phyloP scores from a whole-genome alignment of 2,888 invertebrate species.

The Marronus borbonicus region DNA sequence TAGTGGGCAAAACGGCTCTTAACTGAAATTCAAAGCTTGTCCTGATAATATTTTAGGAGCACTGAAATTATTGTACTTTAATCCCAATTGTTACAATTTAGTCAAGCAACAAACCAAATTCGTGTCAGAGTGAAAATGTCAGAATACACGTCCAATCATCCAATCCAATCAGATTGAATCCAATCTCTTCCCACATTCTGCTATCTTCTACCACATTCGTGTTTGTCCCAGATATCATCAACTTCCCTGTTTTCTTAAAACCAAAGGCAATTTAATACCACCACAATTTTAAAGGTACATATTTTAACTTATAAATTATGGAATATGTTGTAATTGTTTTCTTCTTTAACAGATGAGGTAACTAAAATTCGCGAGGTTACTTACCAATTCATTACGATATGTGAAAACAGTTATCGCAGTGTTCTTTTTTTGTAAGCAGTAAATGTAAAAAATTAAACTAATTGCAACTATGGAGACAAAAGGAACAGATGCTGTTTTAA shows the following conservation, averaged over 20 bases:
- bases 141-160: no score
- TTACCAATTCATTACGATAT: not conserved
- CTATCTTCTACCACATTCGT: no score
- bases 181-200: no score
- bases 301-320: not conserved
- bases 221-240: not conserved
- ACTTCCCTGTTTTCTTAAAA: not conserved
- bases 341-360: not conserved
- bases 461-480: conserved; percentile 54
- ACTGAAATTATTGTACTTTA: not conserved
- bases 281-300: not conserved
- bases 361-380: not conserved
- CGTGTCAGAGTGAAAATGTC: not conserved
- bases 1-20: not conserved
- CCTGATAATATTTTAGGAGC: not conserved
- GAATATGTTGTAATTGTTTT: not conserved
- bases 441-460: not conserved
- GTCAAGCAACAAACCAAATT: not conserved
- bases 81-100: not conserved
- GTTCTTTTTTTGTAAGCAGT: not conserved
- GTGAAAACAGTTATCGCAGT: not conserved
- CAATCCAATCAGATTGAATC: no score
- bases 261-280: not conserved
- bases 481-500: conserved; percentile 65
- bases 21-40: not conserved